phyloP scores from a whole-genome alignment of 1,140 invertebrate species.

The Hydropsyche tenuis region DNA sequence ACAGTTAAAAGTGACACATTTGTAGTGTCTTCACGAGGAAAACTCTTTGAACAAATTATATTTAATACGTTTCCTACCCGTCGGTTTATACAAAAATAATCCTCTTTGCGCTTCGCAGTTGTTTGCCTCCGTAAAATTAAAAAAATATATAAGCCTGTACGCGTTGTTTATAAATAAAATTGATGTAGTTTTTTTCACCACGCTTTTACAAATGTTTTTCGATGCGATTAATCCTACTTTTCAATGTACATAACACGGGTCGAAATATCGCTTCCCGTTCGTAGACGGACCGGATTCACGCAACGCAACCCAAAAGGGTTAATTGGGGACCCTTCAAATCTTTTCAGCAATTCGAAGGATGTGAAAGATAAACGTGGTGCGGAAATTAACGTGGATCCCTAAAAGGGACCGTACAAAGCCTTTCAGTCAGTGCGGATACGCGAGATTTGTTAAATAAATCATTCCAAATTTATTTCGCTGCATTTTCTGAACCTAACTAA shows the following conservation, averaged over 20 bases:
- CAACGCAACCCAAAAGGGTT: slow-evolving; percentile 16
- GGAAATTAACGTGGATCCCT: slow-evolving; percentile 16
- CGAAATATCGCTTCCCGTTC: slow-evolving; percentile 18
- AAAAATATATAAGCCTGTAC: no score
- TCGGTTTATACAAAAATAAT: no score
- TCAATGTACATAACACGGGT: slow-evolving; percentile 9
- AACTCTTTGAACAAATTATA: no score
- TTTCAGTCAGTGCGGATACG: background rate
- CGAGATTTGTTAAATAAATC: slow-evolving; percentile 1
- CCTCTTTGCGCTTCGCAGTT: no score
- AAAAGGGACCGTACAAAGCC: background rate
- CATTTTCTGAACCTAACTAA: background rate
- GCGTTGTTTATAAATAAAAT: no score
- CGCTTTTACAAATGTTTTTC: background rate
- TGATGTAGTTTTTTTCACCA: no score
- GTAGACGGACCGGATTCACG: slow-evolving; percentile 10
- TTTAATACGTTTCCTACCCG: no score
- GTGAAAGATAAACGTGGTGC: slow-evolving; percentile 14
- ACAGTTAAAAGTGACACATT: slow-evolving; percentile 1
- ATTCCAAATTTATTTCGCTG: background rate
- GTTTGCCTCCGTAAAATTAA: no score
- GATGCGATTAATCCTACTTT: background rate
- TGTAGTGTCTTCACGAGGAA: background rate
- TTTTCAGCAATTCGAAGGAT: slow-evolving; percentile 22
- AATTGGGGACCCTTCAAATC: slow-evolving; percentile 24